phyloP scores from a whole-genome alignment of 2,113 vertebrate genomes.

The Shinisaurus crocodilurus region DNA sequence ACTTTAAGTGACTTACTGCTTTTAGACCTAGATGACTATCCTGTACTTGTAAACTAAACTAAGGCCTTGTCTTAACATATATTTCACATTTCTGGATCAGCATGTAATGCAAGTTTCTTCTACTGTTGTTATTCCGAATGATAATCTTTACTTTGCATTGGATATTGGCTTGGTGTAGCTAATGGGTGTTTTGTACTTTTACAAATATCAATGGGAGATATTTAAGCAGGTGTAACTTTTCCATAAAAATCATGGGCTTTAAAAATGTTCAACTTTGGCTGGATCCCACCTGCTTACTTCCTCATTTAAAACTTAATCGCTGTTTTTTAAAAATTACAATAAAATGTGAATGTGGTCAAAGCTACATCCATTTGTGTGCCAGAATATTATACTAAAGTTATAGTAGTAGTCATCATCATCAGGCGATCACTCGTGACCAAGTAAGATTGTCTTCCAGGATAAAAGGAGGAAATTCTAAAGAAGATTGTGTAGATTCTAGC shows the following conservation, averaged over 20 bases:
- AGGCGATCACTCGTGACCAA: too few relatives aligned
- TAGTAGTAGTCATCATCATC: too few relatives aligned
- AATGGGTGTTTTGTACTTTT: background rate
- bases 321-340: background rate
- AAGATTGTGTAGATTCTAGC: too few relatives aligned
- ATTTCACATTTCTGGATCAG: background rate
- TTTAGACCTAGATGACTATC: too few relatives aligned
- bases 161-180: background rate
- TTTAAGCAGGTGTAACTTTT: background rate
- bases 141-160: background rate
- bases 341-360: constrained; percentile 13
- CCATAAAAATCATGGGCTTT: background rate
- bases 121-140: background rate
- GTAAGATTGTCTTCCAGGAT: too few relatives aligned
- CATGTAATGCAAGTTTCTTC: background rate
- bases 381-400: constrained; percentile 22
- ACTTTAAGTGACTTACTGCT: too few relatives aligned
- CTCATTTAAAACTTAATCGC: constrained; percentile 2
- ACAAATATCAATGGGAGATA: background rate
- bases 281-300: constrained; percentile 20
- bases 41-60: background rate
- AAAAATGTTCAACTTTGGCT: constrained; percentile 3
- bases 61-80: too few relatives aligned
- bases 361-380: background rate
- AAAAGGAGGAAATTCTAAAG: too few relatives aligned